Conservation (phyloP, 2,113 vertebrate genomes). For the Eulacestoma nigropectus region DNA sequence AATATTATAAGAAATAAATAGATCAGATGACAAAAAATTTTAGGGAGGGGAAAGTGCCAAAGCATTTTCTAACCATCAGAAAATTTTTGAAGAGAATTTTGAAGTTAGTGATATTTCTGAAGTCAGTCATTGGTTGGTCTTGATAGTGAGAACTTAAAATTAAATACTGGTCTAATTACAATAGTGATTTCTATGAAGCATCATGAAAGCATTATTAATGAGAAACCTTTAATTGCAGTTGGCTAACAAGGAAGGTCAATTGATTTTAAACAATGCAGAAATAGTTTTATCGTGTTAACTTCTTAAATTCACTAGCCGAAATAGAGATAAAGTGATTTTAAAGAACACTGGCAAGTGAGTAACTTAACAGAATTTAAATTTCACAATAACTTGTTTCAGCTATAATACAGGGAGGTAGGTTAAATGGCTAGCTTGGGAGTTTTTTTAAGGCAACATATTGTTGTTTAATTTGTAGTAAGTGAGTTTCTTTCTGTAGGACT, state of each 20-base stretch:
- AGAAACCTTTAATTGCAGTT: not conserved
- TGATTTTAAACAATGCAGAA: not conserved
- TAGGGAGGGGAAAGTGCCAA: not conserved
- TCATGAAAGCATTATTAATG: not conserved
- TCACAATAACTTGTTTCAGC: not conserved
- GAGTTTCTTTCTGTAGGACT: constrained; percentile 76
- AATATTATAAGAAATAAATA: not conserved
- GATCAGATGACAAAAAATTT: not conserved
- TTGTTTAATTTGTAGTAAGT: not conserved
- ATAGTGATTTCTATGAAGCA: not conserved
- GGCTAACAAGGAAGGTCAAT: not conserved
- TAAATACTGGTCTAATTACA: not conserved
- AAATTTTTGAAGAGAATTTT: not conserved
- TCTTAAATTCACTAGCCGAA: not conserved
- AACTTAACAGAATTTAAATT: not conserved
- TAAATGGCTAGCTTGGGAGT: not conserved
- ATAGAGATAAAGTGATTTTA: not conserved
- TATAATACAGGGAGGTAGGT: not conserved
- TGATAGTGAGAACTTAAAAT: not conserved
- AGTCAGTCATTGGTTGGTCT: not conserved
- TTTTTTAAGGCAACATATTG: not conserved
- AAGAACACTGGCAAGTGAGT: not conserved
- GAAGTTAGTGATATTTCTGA: not conserved
- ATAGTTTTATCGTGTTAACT: not conserved
- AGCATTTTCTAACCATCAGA: not conserved